Base-by-base conservation (phyloP, 2,888 invertebrate species). In the Melikaiella ostensackeni region DNA sequence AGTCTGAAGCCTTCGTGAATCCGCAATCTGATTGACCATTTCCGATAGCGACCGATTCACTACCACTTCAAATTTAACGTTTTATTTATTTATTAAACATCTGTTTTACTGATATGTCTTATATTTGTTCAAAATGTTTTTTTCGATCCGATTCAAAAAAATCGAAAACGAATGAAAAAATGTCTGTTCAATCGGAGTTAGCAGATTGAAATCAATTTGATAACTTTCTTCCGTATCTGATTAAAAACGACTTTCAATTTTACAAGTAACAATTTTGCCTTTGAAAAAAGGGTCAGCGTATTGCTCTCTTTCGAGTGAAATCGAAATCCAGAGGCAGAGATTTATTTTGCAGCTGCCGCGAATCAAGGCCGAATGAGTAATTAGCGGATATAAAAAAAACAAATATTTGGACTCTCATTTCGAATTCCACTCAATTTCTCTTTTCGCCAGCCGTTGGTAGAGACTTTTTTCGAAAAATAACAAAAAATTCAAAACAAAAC, bases 261-360 rank as follows among this genome's bases (percentile, higher is more conserved):
- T 1, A 35, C 9, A 33, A 33, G 33, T 8, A 62, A n/a, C 9
- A n/a, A 62, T n/a, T 35, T 35, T 9, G 1, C 19, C 5, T 11
- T 64, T n/a, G 21, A 63, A 21, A 64, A 42, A 21, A 42, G 27
- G 42, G 64, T 27, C 27, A 64, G n/a, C 13, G n/a, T 4, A 7
- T 24, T 42, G 16, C 5, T 64, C 30, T 55, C 70, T 46, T 30
- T 30, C 5, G 50, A 70, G 50, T 70, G 70, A 55, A 70, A 55
- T 55, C 50, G 50, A 70, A 70, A 55, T 50, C 13, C 38, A 38
- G 21, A 35, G 7, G 9, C 50, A 21, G 30, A 50, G 50, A 70
- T 70, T 70, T 70, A 70, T 70, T 50, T 70, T 70, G n/a, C 70
- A 70, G 70, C 70, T 70, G 70, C 50, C n/a, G 50, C 8, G 63